A percentile compares a stretch with the other conserved stretches of the same genome.
Conservation (phyloP, 2,113 vertebrate species). For the Podarcis muralis region DNA sequence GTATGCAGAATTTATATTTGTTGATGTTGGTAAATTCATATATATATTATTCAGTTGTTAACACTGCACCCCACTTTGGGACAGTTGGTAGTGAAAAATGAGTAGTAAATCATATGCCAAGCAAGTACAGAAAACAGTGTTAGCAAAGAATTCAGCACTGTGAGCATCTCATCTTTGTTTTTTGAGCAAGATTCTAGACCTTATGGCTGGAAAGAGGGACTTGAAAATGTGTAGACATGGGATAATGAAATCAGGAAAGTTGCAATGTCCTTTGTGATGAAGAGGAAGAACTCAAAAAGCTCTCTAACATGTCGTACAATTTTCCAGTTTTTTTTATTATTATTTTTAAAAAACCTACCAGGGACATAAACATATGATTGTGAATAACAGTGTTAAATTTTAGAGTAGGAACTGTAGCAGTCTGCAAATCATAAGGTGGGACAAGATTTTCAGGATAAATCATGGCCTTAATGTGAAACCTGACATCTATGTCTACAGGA, state of each 20-base stretch:
- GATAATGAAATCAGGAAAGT: not conserved
- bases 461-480: slow-evolving; percentile 22
- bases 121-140: not conserved
- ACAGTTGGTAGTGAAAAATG: too few relatives aligned
- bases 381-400: slow-evolving; percentile 34
- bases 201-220: not conserved
- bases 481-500: slow-evolving; percentile 20
- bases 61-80: too few relatives aligned
- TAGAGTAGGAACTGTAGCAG: not conserved
- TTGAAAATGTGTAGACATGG: not conserved
- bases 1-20: too few relatives aligned
- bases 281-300: not conserved
- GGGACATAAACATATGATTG: not conserved
- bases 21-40: too few relatives aligned
- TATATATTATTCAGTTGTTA: too few relatives aligned
- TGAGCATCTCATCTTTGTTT: not conserved
- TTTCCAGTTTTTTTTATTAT: not conserved
- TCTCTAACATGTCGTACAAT: not conserved
- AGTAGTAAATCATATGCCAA: not conserved
- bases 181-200: not conserved
- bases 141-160: not conserved
- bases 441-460: slow-evolving; percentile 28
- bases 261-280: not conserved
- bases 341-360: not conserved
- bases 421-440: slow-evolving; percentile 6